Percentiles rank a stretch among this genome's conserved stretches.
These are phyloP conservation scores for Thalassarche chlororhynchos DNA, from an alignment of 2,113 vertebrate genomes.

Conservation along the genomic window DNA sequence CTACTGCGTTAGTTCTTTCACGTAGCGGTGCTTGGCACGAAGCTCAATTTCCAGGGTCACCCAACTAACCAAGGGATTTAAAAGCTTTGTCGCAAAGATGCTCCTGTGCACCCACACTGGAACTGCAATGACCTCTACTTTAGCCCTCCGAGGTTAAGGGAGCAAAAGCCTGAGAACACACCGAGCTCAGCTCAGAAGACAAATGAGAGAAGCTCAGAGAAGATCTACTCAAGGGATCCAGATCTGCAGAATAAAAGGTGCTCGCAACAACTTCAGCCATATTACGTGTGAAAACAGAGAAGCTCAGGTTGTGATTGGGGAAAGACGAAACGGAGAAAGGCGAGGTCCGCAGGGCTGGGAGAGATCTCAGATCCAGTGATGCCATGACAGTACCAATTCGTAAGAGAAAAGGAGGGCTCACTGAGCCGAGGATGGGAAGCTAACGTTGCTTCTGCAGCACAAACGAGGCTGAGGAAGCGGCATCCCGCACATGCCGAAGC, in stretches of 20 bases:
- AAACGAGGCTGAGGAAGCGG: background rate
- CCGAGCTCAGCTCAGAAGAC: too few species aligned
- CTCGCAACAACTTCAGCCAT: background rate
- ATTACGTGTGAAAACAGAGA: accelerated
- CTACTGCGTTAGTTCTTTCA: accelerated
- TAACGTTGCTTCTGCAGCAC: background rate
- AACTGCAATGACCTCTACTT: background rate
- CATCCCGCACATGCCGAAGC: background rate
- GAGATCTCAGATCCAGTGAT: background rate
- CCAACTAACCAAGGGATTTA: background rate
- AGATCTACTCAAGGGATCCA: too few species aligned
- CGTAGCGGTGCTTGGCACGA: accelerated
- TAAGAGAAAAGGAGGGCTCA: accelerated
- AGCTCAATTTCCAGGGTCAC: background rate
- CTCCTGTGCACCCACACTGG: background rate
- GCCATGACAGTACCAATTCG: background rate
- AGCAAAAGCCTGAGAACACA: background rate
- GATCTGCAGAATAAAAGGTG: background rate
- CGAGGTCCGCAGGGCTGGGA: background rate
- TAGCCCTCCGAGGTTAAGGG: background rate
- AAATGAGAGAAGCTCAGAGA: accelerated
- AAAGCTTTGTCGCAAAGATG: background rate
- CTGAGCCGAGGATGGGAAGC: background rate
- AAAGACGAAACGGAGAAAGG: background rate
- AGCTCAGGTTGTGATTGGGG: background rate